Evolutionary conservation across 1,140 invertebrate species (phyloP), one percentile per base, ranked within the genome.

Genomic region (Lordiphosa mommai): DNA sequence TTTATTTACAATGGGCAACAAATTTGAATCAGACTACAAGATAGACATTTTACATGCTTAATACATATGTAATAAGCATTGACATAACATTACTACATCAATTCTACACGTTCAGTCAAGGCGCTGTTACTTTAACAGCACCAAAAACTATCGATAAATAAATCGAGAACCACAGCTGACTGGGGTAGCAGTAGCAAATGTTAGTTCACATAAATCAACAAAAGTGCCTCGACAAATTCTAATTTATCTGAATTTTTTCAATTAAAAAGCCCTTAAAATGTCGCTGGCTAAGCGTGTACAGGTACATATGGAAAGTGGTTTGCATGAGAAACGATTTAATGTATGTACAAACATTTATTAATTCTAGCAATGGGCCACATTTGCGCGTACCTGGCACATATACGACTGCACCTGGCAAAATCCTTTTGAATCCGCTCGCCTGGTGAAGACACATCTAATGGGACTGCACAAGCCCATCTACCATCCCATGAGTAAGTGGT

Each of bases 401-500:
- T 99, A 93, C 88, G 97, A 99, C 92, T 96, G 96, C 44, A 94
- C 94, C 88, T 97, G 96, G 94, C 98, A 99, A 91, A 97, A 99
- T 91, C 97, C 97, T 9, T 97, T 95, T 85, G 86, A 93, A 49
- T 95, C 95, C 34, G 96, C 96, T 6, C 67, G 90, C 34, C 60
- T 94, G 38, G 92, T 99, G 50, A 92, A 92, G 49, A 93, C 93
- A 53, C 95, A 96, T 91, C 89, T 99, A 38, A 92, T 93, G 90
- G 98, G 98, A 12, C 71, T 92, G 50, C 92, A 97, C 69, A 99
- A 99, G 91, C 97, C 98, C 1, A 97, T 99, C 46, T 98, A 96
- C 88, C 94, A 96, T 90, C 94, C 95, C 6, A 90, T 94, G 88
- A 94, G 94, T 95, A 91, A 92, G 92, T 92, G 17, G 27, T 4